Evolutionary conservation across 2,113 vertebrate species (phyloP).

Genomic region (Orthochromis indermauri): DNA sequence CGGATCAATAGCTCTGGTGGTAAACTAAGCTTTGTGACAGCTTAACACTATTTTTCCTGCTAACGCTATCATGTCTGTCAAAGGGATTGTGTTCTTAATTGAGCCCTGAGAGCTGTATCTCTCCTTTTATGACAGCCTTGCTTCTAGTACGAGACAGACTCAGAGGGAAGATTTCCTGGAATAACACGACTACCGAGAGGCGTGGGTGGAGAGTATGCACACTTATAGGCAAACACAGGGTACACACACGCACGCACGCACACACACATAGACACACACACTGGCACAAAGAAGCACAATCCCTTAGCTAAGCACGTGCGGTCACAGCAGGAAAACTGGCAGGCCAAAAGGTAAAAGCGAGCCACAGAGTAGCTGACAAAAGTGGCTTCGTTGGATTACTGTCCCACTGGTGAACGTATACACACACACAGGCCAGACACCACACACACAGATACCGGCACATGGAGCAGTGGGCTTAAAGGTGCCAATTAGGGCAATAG

Average conservation of each 20-base stretch:
- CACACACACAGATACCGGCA: not conserved
- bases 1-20: constrained; percentile 12
- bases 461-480: not conserved
- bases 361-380: not conserved
- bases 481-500: constrained; percentile 36
- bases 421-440: not conserved
- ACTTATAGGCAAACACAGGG: constrained; percentile 25
- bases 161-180: constrained; percentile 46
- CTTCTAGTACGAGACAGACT: constrained; percentile 11
- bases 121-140: constrained; percentile 31
- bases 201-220: constrained; percentile 39
- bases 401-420: not conserved
- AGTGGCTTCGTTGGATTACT: constrained; percentile 41
- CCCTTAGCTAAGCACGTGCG: constrained; percentile 9
- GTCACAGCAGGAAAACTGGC: constrained; percentile 33
- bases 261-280: not conserved
- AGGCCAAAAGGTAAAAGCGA: constrained; percentile 36
- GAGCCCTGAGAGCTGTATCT: constrained; percentile 28
- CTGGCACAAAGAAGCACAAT: constrained; percentile 26
- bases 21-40: constrained; percentile 39
- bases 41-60: constrained; percentile 12
- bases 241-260: not conserved
- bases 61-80: constrained; percentile 23
- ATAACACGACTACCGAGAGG: constrained; percentile 25
- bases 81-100: constrained; percentile 35